Base-by-base conservation (phyloP, 1,140 invertebrate genomes). In the Coptotermes formosanus region DNA sequence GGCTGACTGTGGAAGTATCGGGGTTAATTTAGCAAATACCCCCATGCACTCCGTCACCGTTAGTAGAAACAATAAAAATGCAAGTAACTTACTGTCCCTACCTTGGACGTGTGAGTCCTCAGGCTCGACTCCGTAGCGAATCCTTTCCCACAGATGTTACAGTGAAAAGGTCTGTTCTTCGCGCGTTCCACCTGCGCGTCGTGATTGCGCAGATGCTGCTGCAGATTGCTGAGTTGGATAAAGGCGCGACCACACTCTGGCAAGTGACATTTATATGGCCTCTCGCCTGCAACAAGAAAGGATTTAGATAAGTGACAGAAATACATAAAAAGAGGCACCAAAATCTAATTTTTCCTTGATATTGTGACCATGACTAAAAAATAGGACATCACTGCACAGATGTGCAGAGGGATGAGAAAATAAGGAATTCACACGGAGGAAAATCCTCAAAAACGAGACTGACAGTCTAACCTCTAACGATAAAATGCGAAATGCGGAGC, bases 161-260 rank as follows among this genome's bases (percentile, higher is more conserved):
- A 99, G 90, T 98, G 97, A 91, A 98, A 98, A 43, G 97, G 97
- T 86, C 97, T 93, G 91, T 98, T 98, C 91, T 98, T 98, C 90
- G 97, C 97, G 87, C 98, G 94, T 90, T 98, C 97, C 87, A 98
- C 96, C 91, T 98, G 97, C 85, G 97, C 97, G 89, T 99, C 98
- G 92, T 99, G 98, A 92, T 98, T 99, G 87, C 98, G 93, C 88
- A 99, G 94, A 91, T 99, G 98, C 90, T 99, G 98, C 90, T 99
- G 98, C 21, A 99, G 94, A 92, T 99, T 99, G 52, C 97, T 98
- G 89, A 99, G 94, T 92, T 99, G 98, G 90, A 99, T 99, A 92
- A 99, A 99, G 86, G 97, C 97, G 88, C 97, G 93, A 44, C 97
- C 97, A 91, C 98, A 99, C 89, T 98, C 97, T 52, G 97, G 96